These are phyloP conservation scores for Drosophila punjabiensis DNA, from an alignment of 1,140 invertebrate species.

Conservation along the genomic window DNA sequence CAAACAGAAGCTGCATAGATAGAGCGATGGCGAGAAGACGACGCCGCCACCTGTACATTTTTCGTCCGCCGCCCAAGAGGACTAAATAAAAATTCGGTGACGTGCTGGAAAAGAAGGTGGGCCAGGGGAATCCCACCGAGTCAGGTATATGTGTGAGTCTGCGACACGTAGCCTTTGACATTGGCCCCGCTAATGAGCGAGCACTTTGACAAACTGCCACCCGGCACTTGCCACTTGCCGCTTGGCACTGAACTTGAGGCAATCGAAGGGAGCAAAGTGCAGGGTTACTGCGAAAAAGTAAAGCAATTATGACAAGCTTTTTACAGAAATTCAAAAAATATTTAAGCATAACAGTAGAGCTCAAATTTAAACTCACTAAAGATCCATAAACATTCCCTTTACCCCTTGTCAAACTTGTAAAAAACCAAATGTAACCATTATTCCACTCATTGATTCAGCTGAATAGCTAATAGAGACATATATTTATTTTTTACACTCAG, in stretches of 20 bases:
- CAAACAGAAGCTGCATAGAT: conserved; percentile 63
- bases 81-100: conserved; percentile 59
- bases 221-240: conserved; percentile 35
- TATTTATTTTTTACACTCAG: conserved; percentile 21
- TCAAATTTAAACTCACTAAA: not conserved
- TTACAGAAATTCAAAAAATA: too few species aligned
- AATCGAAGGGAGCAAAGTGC: not conserved
- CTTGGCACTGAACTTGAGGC: conserved; percentile 68
- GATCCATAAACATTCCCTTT: not conserved
- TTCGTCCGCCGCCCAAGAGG: conserved; percentile 31
- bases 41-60: conserved; percentile 63
- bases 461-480: conserved; percentile 33
- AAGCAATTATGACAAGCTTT: conserved; percentile 32
- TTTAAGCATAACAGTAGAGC: not conserved
- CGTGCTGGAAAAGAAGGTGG: conserved; percentile 20
- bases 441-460: conserved; percentile 24
- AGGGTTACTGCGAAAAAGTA: conserved; percentile 22
- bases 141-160: conserved; percentile 25
- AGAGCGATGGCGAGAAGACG: conserved; percentile 20
- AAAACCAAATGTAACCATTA: conserved; percentile 6
- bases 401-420: not conserved
- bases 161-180: conserved; percentile 79
- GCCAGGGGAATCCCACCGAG: not conserved
- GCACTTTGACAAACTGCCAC: conserved; percentile 64
- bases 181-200: conserved; percentile 78